Percentiles rank a stretch among this genome's conserved stretches.
phyloP scores from a whole-genome alignment of 2,113 vertebrate genomes.

The Seriola quinqueradiata region DNA sequence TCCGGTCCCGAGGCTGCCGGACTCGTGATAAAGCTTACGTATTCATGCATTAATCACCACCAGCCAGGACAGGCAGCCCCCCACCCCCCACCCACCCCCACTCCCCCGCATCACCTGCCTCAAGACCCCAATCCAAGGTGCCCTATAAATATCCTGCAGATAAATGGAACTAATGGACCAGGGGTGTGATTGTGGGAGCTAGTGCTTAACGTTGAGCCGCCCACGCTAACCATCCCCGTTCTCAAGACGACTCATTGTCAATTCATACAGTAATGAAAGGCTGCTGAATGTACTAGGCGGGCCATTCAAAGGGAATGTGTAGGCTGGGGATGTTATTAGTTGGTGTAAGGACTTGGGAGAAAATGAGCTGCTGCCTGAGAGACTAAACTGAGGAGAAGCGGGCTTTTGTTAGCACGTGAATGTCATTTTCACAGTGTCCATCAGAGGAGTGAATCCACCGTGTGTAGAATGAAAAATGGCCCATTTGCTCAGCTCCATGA shows the following conservation, averaged over 20 bases:
- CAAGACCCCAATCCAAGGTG: conserved; percentile 70
- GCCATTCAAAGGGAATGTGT: conserved; percentile 41
- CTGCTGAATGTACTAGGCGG: conserved; percentile 31
- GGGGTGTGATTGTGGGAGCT: conserved; percentile 46
- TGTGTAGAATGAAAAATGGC: conserved; percentile 40
- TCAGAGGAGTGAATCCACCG: conserved; percentile 39
- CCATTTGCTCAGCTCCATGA: conserved; percentile 35
- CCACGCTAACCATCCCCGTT: conserved; percentile 42
- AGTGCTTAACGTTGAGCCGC: conserved; percentile 47
- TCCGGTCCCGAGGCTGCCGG: conserved; percentile 64
- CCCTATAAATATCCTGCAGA: conserved; percentile 64
- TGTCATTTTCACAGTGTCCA: conserved; percentile 56
- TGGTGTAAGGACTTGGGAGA: conserved; percentile 44
- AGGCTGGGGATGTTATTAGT: conserved; percentile 58
- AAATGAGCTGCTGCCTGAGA: conserved; percentile 51
- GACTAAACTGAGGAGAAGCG: conserved; percentile 31
- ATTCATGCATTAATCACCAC: conserved; percentile 75
- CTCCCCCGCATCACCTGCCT: conserved; percentile 60
- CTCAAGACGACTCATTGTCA: conserved; percentile 47
- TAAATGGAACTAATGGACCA: conserved; percentile 69
- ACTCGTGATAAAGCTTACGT: conserved; percentile 71
- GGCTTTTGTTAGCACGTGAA: conserved; percentile 50
- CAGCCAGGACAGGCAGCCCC: conserved; percentile 30
- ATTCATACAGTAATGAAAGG: conserved; percentile 65
- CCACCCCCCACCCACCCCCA: background rate